A percentile compares a stretch with the other conserved stretches of the same genome.
Evolutionary conservation across 2,797 vertebrate species (phyloP).

Genomic region (Lacerta viridis): DNA sequence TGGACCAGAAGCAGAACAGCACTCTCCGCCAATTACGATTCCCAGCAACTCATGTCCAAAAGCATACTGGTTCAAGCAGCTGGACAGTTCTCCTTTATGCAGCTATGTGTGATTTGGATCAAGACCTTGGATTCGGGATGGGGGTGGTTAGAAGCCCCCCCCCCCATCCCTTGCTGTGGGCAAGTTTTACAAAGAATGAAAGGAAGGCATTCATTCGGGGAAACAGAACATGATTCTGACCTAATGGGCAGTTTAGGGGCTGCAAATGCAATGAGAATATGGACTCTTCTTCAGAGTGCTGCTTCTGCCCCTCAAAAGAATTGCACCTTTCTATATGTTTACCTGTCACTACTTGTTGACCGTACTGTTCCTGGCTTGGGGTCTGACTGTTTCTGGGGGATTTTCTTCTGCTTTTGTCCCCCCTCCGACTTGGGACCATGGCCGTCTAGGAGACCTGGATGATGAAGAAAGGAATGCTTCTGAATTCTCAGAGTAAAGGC

Average conservation of each 20-base stretch:
- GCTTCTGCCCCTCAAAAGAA: not conserved
- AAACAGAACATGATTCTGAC: not conserved
- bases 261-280: not conserved
- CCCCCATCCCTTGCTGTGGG: no score
- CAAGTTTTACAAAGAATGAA: not conserved
- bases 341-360: slow-evolving; percentile 93
- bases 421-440: slow-evolving; percentile 86
- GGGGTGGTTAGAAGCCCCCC: not conserved
- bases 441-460: slow-evolving; percentile 90
- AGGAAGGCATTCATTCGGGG: not conserved
- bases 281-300: not conserved
- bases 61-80: not conserved
- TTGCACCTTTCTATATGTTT: slow-evolving; percentile 36
- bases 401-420: slow-evolving; percentile 86
- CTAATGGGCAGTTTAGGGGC: not conserved
- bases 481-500: no score
- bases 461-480: slow-evolving; percentile 56
- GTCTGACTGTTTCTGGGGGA: slow-evolving; percentile 87
- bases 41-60: no score
- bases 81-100: no score
- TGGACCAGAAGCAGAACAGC: no score
- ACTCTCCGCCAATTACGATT: no score
- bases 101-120: not conserved
- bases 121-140: not conserved
- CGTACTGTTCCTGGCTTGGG: slow-evolving; percentile 84